Base-by-base conservation (phyloP, 2,888 invertebrate species). In the Dione vanillae region DNA sequence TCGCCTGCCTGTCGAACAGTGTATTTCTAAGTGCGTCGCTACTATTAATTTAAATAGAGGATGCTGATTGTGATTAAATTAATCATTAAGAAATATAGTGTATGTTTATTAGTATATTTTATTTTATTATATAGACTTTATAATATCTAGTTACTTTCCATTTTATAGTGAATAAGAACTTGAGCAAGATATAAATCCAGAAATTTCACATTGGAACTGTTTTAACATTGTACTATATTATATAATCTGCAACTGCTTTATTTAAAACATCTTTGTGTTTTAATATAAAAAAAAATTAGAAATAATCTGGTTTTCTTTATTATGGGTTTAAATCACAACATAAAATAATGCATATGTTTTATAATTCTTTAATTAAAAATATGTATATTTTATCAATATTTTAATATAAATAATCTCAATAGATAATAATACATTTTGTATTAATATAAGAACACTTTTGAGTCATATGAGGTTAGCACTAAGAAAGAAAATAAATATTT, bases 31-130 rank as follows among this genome's bases (percentile, higher is more conserved):
- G 83, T 96, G 97, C 70, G 95, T 98, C 70, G 94, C 96, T 75
- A 94, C 97, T 61, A 94, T 98, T 73, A 97, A 97, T 87, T 93
- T 96, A 77, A 98, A 98, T 83, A 95, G 96, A 79, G 97, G 97
- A 16, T 97, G 96, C 91, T 97, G 92, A 81, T 52, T 20, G 45
- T 35, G 47, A 61, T 41, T 58, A 11, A 59, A 20, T 19, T 20
- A 19, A 20, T 14, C 14, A 41, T 1, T 41, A 58, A 54, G 54
- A 1, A 27, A 54, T n/a, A 16, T 49, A 45, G 14, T 45, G 45
- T 45, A 45, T 45, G n/a, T 45, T 27, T 27, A 3, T 27, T 27
- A 27, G 27, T n/a, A 14, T n/a, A n/a, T 45, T n/a, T n/a, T n/a
- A 14, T 45, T 45, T 45, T 45, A 45, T 45, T 45, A 45, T 45